Conservation (phyloP, 64 coral and sea anemone species). For the Montipora efflorescens region DNA sequence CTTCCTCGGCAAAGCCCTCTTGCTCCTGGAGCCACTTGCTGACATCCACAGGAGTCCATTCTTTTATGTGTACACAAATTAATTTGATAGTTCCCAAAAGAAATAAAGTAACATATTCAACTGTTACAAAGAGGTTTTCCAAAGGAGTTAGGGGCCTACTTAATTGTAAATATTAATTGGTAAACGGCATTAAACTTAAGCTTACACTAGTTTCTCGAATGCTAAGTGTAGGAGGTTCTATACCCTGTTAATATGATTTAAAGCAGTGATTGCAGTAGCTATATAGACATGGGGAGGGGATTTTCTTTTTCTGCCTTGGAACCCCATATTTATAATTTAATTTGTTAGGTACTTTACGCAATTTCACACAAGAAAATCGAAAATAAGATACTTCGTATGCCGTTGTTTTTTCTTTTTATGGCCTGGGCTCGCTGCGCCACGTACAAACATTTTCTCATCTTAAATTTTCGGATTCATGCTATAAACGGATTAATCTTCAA, state of each 20-base stretch:
- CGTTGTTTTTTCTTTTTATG: background rate
- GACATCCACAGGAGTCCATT: background rate
- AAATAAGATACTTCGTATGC: background rate
- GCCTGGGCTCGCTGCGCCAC: too few relatives aligned
- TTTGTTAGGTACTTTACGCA: background rate
- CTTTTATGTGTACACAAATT: background rate
- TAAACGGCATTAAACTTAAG: background rate
- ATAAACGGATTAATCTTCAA: background rate
- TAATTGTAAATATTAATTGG: background rate
- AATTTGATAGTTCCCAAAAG: background rate
- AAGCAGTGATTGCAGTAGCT: too few relatives aligned
- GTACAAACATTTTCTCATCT: constrained; percentile 2
- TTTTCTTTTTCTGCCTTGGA: too few relatives aligned
- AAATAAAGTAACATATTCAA: background rate
- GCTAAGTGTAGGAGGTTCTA: background rate
- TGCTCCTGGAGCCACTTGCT: background rate
- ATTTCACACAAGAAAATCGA: constrained; percentile 1
- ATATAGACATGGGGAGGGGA: too few relatives aligned
- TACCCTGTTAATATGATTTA: too few relatives aligned
- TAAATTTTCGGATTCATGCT: background rate
- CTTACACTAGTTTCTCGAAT: background rate
- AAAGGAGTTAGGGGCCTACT: background rate
- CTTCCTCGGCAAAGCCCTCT: background rate
- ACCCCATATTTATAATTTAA: too few relatives aligned
- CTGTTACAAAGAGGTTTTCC: background rate